Base-by-base conservation (phyloP, 35 echinoderm and acorn worm species). In the Apostichopus parvimensis region DNA sequence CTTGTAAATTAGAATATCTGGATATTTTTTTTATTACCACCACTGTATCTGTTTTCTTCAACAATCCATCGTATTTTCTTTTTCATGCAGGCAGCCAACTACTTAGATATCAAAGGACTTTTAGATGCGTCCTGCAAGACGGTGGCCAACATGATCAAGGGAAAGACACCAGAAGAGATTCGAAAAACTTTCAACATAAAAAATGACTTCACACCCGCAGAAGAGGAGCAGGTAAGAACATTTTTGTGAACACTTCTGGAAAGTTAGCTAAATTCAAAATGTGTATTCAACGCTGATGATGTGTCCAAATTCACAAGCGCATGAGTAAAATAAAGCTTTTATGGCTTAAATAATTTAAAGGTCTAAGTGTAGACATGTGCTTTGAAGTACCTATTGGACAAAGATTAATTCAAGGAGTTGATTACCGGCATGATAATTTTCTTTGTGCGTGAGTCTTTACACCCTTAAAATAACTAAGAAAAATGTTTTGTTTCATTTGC, bases 141-240 rank as follows among this genome's bases (percentile, higher is more conserved):
- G 9, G 97, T 98, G 53, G 97, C 97, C n/a, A 98, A 98, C 91
- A 98, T 98, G 97, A 98, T 98, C 81, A 98, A 98, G 78, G 97
- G 97, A 58, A 98, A 98, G 82, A 98, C 97, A 9, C 93, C 97
- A 54, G 97, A 98, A 68, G 97, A 98, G 87, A 98, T 98, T 91
- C 91, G 97, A n/a, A 98, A 98, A 89, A 98, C 97, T 68, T 98
- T 98, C 91, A 98, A 98, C 72, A 98, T 98, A 59, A 98, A 98
- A 79, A 98, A 98, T 90, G 97, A 98, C 79, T 98, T 98, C 88
- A 98, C 94, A 22, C 97, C 97, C 11, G 94, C 94, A 88, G 97
- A 98, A 79, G 97, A 98, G 96, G 97, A 98, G 73, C 97, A 98
- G 89, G 97, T 98, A 89, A 78, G 91, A 78, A 22, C 1, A 65